Percentiles rank a stretch among this genome's conserved stretches.
Evolutionary conservation across 2,113 vertebrate genomes (phyloP).

Genomic region (Prionailurus bengalensis): DNA sequence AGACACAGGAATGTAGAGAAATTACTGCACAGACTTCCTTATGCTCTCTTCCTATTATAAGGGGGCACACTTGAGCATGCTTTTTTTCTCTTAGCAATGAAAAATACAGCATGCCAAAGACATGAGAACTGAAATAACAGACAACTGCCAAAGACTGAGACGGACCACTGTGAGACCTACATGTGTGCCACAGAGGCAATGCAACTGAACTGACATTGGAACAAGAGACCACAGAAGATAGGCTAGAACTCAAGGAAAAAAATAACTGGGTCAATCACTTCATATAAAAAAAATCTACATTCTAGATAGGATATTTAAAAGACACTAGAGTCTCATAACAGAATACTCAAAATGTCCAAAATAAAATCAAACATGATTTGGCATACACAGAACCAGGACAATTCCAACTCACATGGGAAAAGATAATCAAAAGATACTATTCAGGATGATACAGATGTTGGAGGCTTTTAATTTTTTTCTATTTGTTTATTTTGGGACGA

Average conservation of each 20-base stretch:
- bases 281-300: neutral
- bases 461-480: neutral
- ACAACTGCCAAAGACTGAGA: neutral
- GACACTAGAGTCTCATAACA: neutral
- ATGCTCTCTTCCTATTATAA: neutral
- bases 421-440: neutral
- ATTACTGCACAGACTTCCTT: neutral
- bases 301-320: neutral
- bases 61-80: neutral
- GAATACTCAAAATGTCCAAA: neutral
- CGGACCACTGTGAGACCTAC: neutral
- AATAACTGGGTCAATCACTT: neutral
- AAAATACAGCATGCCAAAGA: neutral
- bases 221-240: neutral
- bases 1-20: neutral
- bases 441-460: neutral
- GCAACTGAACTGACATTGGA: neutral
- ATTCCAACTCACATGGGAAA: neutral
- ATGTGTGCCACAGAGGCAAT: neutral
- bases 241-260: neutral
- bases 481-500: no score
- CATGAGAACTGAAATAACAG: neutral
- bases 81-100: neutral
- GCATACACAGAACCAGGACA: neutral
- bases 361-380: neutral